Percentiles rank a stretch among this genome's conserved stretches.
Evolutionary conservation across 2,113 vertebrate genomes (phyloP).

Genomic region (Corythornis madagascariensis): DNA sequence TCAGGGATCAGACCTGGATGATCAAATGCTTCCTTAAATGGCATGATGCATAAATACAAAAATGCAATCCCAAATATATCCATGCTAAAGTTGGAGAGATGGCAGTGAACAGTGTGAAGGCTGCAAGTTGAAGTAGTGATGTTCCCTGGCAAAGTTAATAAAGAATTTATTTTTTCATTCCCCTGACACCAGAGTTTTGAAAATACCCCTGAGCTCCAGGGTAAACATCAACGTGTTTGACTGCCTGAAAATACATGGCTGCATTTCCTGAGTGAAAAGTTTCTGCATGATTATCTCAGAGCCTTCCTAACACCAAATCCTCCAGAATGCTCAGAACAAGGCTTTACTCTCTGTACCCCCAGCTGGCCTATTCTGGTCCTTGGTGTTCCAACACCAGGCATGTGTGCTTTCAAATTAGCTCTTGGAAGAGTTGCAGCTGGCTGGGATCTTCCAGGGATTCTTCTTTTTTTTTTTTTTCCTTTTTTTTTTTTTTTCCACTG

Average conservation of each 20-base stretch:
- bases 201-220: background rate
- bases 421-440: constrained; percentile 30
- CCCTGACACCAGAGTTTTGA: background rate
- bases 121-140: background rate
- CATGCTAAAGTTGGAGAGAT: background rate
- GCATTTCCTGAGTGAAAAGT: background rate
- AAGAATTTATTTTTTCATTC: background rate
- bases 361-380: constrained; percentile 14
- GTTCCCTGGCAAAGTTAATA: background rate
- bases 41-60: background rate
- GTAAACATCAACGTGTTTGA: background rate
- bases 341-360: background rate
- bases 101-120: background rate
- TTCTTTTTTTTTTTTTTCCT: too few relatives aligned
- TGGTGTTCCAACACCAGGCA: background rate
- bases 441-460: background rate
- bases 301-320: background rate
- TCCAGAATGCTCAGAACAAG: background rate
- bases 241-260: background rate
- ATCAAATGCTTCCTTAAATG: background rate
- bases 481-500: background rate
- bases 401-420: background rate
- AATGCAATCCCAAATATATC: background rate
- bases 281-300: background rate
- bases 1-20: background rate